phyloP scores from a whole-genome alignment of 2,113 vertebrate genomes.

The Pseudopipra pipra region DNA sequence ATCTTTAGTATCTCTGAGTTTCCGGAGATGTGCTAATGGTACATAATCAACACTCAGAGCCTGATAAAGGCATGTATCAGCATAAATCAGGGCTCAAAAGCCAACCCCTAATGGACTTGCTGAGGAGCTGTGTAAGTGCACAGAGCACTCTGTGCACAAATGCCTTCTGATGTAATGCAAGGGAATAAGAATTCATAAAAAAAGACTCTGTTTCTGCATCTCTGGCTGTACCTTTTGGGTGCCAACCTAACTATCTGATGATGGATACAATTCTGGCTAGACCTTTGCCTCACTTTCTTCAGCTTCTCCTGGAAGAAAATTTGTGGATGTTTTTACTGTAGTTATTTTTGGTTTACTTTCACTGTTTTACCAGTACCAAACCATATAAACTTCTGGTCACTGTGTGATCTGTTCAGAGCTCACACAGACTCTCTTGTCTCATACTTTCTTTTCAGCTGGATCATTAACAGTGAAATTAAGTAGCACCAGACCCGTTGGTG shows the following conservation, averaged over 20 bases:
- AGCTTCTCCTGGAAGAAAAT: background rate
- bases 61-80: background rate
- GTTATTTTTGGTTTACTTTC: background rate
- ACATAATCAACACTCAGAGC: background rate
- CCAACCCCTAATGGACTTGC: slow-evolving; percentile 14
- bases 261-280: background rate
- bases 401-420: background rate
- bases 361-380: background rate
- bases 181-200: background rate
- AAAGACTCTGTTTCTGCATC: background rate
- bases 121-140: background rate
- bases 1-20: background rate
- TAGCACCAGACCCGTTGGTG: background rate
- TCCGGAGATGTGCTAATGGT: background rate
- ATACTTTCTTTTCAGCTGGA: background rate
- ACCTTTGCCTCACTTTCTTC: background rate
- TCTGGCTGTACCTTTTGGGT: background rate
- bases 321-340: background rate
- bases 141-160: background rate
- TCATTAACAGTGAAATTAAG: background rate
- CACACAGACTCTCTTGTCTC: background rate
- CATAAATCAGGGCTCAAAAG: slow-evolving; percentile 5
- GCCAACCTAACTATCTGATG: background rate
- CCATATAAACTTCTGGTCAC: background rate
- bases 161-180: background rate